Evolutionary conservation across 1,140 invertebrate species (phyloP), one percentile per base, ranked within the genome.

Genomic region (Drosophila carrolli): DNA sequence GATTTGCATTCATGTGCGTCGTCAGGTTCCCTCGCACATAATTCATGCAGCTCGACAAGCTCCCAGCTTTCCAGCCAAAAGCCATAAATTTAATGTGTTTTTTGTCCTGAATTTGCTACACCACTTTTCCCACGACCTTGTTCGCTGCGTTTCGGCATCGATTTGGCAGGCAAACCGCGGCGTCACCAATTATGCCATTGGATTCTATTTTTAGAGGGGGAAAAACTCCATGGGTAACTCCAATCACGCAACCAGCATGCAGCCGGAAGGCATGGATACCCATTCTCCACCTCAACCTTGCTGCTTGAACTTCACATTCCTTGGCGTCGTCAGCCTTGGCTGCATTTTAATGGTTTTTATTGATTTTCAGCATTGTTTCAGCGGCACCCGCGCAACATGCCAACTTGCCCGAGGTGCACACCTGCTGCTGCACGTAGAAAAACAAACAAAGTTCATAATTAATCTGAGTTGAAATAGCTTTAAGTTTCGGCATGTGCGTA

Each of bases 301-400:
- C 61, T 68, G 73, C 84, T 84, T 89, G 84, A 89, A 89, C 84
- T 89, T 89, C 76, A 78, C 84, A 89, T 89, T 89, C 77, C 66
- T 65, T 16, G 50, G 47, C 37, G 66, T 73, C 73, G 41, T 32
- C 63, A 81, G 78, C 43, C 43, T 78, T 74, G 59, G 58, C 78
- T 89, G 84, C 84, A 89, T 89, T 89, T 89, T 89, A 84, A 89
- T 89, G 84, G 80, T 44, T 76, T 81, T 81, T 89, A 89, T 89
- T 84, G 84, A 89, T 89, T 89, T 89, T 84, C 47, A 67, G 75
- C 51, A 66, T 75, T 76, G 71, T 70, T 65, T 75, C 65, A 71
- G 43, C 66, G 38, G 44, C 67, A 57, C 44, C 54, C 51, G 53
- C 67, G 37, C 67, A 46, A 54, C 41, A 29, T 70, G 62, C 35